phyloP scores from a whole-genome alignment of 2,888 invertebrate genomes.

The Sinotaia quadrata region DNA sequence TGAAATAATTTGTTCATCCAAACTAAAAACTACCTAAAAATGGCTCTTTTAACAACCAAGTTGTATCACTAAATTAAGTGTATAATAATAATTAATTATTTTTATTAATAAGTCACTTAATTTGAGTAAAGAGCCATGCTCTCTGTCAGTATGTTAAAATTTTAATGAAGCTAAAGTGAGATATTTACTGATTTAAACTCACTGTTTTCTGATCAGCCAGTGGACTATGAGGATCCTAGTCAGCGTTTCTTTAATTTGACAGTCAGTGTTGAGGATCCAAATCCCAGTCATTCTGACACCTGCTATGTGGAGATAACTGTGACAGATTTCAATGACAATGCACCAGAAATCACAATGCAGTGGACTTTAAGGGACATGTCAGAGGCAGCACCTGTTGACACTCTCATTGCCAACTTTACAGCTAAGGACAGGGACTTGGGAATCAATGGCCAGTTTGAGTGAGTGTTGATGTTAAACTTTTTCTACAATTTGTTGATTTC shows the following conservation, averaged over 20 bases:
- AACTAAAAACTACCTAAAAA: too few relatives aligned
- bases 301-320: constrained; percentile 97
- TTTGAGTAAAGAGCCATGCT: too few relatives aligned
- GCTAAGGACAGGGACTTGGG: constrained; percentile 97
- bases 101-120: too few relatives aligned
- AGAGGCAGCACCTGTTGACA: constrained; percentile 18
- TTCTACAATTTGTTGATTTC: too few relatives aligned
- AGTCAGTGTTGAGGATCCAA: constrained; percentile 61
- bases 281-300: constrained; percentile 78
- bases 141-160: too few relatives aligned
- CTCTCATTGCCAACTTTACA: constrained; percentile 87
- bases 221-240: constrained; percentile 62
- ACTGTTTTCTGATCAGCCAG: too few relatives aligned
- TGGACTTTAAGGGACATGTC: background rate
- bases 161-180: too few relatives aligned
- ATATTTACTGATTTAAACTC: too few relatives aligned
- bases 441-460: constrained; percentile 74
- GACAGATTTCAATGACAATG: constrained; percentile 99
- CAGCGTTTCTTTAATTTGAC: constrained; percentile 65
- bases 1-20: too few relatives aligned
- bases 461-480: constrained; percentile 34
- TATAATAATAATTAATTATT: too few relatives aligned
- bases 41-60: too few relatives aligned
- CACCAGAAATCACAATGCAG: constrained; percentile 84
- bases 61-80: too few relatives aligned